A percentile compares a stretch with the other conserved stretches of the same genome.
phyloP scores from a whole-genome alignment of 2,797 vertebrate species.

The Chaetophractus vellerosus region DNA sequence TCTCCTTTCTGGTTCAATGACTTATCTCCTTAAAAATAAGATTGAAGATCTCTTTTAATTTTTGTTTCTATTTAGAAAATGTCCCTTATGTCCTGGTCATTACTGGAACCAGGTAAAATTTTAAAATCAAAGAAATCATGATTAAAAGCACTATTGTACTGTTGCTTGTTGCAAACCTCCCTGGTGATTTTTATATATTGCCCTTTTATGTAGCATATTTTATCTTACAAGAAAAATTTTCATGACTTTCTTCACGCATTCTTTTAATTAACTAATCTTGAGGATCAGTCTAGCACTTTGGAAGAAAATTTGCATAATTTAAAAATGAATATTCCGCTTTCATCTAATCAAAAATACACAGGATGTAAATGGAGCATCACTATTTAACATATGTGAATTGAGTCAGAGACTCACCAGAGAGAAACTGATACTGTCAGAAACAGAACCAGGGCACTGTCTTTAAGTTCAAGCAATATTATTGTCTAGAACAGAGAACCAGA shows the following conservation, averaged over 20 bases:
- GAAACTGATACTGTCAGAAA: not conserved
- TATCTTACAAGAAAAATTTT: not conserved
- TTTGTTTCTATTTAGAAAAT: slow-evolving; percentile 23
- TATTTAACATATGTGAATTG: slow-evolving; percentile 1
- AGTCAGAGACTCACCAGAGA: not conserved
- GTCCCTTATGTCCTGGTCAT: not conserved
- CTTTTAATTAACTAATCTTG: slow-evolving; percentile 9
- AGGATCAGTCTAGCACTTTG: not conserved
- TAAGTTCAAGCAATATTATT: not conserved
- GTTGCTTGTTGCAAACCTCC: not conserved
- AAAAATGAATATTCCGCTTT: not conserved
- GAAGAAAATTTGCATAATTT: not conserved
- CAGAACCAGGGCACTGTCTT: not conserved
- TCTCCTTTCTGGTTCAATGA: not conserved
- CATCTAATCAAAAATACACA: not conserved
- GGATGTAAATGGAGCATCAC: not conserved
- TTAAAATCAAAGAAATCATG: slow-evolving; percentile 5
- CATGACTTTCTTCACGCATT: not conserved
- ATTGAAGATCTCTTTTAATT: not conserved
- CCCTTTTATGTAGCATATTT: not conserved
- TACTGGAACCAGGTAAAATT: not conserved
- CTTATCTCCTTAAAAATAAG: not conserved
- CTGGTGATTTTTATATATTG: not conserved
- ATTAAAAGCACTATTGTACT: not conserved
- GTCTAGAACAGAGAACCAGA: not conserved